Percentiles rank a stretch among this genome's conserved stretches.
phyloP scores from a whole-genome alignment of 2,113 vertebrate species.

The Harpagus bidentatus region DNA sequence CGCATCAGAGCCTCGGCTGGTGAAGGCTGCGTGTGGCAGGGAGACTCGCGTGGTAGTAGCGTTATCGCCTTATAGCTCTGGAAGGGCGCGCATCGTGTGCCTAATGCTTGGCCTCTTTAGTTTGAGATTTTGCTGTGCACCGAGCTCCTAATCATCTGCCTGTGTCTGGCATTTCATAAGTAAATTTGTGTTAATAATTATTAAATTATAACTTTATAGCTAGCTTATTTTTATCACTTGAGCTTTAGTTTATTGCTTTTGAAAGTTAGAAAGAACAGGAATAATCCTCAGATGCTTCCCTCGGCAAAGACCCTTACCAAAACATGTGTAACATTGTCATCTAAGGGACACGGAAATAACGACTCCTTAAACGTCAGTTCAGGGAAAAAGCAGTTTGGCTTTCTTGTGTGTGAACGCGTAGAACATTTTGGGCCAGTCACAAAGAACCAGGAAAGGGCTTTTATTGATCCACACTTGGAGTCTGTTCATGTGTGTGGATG shows the following conservation, averaged over 20 bases:
- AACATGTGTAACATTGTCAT: accelerated
- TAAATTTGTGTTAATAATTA: background rate
- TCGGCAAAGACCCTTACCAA: background rate
- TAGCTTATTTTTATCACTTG: background rate
- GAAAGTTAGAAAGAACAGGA: background rate
- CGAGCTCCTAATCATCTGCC: background rate
- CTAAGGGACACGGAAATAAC: background rate
- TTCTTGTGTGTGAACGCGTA: background rate
- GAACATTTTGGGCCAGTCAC: background rate
- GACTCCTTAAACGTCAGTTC: too few species aligned
- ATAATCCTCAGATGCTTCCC: background rate
- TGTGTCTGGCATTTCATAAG: background rate
- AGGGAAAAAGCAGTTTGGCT: background rate
- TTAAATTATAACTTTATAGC: background rate
- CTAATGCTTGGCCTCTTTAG: background rate
- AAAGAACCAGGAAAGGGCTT: background rate
- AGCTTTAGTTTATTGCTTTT: background rate
- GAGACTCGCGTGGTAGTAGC: accelerated
- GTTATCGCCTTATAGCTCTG: background rate
- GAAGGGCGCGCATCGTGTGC: accelerated
- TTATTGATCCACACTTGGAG: background rate
- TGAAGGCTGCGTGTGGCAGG: background rate
- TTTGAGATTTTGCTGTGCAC: background rate
- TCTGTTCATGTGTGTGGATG: background rate
- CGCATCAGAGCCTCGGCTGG: accelerated